phyloP scores from a whole-genome alignment of 2,113 vertebrate genomes.

The Regulus satrapa region DNA sequence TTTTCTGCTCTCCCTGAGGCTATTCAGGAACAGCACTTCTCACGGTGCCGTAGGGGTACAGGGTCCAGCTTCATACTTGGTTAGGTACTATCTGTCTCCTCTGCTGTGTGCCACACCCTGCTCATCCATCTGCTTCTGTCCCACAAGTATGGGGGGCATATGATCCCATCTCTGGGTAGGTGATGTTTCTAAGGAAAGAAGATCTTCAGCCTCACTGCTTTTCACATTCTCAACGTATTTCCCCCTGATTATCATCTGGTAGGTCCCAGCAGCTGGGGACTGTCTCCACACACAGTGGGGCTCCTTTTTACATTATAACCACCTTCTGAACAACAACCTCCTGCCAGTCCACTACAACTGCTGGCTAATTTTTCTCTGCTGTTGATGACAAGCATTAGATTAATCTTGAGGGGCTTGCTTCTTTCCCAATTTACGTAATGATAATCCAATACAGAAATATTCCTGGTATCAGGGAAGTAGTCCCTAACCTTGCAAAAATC shows the following conservation, averaged over 20 bases:
- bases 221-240: not conserved
- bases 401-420: not conserved
- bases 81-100: not conserved
- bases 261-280: not conserved
- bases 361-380: not conserved
- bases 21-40: not conserved
- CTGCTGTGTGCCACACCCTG: not conserved
- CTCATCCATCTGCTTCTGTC: not conserved
- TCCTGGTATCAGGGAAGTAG: not conserved
- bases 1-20: not conserved
- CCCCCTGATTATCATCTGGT: not conserved
- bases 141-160: not conserved
- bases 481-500: not conserved
- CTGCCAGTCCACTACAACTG: not conserved
- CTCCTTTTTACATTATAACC: not conserved
- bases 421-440: not conserved
- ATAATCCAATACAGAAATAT: not conserved
- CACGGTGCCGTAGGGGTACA: rapidly evolving
- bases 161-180: not conserved
- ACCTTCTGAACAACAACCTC: not conserved
- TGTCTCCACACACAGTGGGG: not conserved
- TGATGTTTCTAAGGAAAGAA: not conserved
- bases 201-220: not conserved
- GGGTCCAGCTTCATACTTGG: not conserved
- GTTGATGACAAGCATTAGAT: not conserved